phyloP scores from a whole-genome alignment of 2,797 vertebrate genomes.

The Chiloscyllium punctatum region DNA sequence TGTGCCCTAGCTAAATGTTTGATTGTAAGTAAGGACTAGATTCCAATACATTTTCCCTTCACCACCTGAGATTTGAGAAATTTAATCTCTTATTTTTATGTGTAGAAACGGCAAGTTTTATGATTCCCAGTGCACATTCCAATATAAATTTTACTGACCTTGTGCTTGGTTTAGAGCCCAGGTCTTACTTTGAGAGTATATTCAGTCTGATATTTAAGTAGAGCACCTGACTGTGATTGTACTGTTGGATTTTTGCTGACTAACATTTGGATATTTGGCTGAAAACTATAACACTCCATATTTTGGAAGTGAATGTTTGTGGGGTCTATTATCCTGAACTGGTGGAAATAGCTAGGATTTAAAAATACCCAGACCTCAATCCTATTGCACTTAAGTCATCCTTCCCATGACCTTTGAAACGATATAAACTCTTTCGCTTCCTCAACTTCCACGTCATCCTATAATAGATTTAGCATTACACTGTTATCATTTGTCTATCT shows the following conservation, averaged over 20 bases:
- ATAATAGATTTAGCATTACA: not conserved
- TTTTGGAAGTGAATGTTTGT: too few species aligned
- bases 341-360: not conserved
- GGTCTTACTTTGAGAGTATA: not conserved
- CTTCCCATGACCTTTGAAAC: not conserved
- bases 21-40: not conserved
- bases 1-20: not conserved
- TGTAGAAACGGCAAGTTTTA: not conserved
- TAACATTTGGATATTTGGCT: not conserved
- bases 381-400: not conserved
- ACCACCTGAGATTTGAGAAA: not conserved
- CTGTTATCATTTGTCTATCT: not conserved
- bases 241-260: not conserved
- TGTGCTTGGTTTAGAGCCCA: not conserved
- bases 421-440: not conserved
- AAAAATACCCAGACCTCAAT: not conserved
- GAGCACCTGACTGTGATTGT: not conserved
- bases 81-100: not conserved
- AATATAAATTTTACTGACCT: not conserved
- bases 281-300: not conserved
- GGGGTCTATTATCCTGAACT: not conserved
- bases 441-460: not conserved
- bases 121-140: not conserved
- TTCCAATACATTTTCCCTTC: not conserved
- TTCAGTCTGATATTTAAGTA: not conserved